Evolutionary conservation across 2,888 invertebrate genomes (phyloP).

Genomic region (Atrina japonica): DNA sequence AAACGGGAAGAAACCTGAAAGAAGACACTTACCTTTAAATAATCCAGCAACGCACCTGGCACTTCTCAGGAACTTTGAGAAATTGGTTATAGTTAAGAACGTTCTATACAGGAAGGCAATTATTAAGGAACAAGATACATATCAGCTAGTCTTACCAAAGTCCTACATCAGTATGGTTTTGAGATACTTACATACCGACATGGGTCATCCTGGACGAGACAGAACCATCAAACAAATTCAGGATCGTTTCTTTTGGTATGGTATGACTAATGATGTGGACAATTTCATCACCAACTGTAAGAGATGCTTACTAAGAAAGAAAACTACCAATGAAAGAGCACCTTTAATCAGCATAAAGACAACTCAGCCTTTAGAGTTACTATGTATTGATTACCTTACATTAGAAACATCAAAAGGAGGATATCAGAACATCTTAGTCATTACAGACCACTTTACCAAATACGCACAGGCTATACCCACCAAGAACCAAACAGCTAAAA

Average conservation of each 20-base stretch:
- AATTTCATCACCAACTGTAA: background rate
- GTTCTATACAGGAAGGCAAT: constrained; percentile 20
- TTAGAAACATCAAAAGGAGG: constrained; percentile 4
- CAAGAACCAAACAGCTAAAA: no score
- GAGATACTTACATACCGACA: constrained; percentile 18
- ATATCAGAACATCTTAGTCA: constrained; percentile 7
- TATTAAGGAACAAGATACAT: background rate
- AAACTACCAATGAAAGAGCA: constrained; percentile 6
- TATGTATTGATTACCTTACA: constrained; percentile 16
- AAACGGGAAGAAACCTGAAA: background rate
- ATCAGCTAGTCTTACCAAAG: constrained; percentile 22
- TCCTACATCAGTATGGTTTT: constrained; percentile 8
- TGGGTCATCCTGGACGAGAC: constrained; percentile 37
- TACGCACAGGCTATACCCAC: constrained; percentile 33
- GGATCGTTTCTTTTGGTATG: constrained; percentile 9
- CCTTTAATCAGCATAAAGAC: constrained; percentile 8
- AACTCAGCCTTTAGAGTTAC: constrained; percentile 17
- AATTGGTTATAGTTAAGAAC: constrained; percentile 1
- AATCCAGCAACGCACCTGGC: background rate
- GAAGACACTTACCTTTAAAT: background rate
- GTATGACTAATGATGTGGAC: constrained; percentile 2
- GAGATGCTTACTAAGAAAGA: background rate
- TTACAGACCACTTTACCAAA: constrained; percentile 29
- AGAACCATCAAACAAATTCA: constrained; percentile 1
- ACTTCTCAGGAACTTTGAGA: background rate